These are phyloP conservation scores for Melieria crassipennis DNA, from an alignment of 2,888 invertebrate genomes.

Conservation along the genomic window DNA sequence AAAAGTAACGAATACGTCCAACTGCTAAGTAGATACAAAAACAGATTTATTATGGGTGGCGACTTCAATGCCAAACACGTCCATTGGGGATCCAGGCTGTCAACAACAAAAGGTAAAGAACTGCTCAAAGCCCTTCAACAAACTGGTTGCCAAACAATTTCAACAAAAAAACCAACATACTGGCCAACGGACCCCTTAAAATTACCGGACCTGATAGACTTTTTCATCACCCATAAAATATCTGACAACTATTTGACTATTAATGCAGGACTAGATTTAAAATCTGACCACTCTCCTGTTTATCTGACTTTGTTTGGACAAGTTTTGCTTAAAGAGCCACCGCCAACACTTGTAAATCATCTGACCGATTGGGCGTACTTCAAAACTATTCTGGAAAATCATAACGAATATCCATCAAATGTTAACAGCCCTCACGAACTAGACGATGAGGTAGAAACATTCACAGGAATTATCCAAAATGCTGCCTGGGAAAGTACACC, in stretches of 20 bases:
- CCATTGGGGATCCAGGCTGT: background rate
- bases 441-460: background rate
- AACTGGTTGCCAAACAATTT: background rate
- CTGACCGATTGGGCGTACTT: conserved; percentile 9
- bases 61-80: no score
- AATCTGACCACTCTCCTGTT: conserved; percentile 12
- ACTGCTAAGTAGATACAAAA: no score
- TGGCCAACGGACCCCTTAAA: conserved; percentile 15
- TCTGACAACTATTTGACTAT: background rate
- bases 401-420: background rate
- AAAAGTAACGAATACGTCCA: no score
- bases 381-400: background rate
- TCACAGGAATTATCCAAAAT: background rate
- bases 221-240: conserved; percentile 1
- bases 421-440: background rate
- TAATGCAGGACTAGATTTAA: conserved; percentile 1
- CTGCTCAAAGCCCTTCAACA: background rate
- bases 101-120: background rate
- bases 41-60: no score
- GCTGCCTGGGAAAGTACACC: background rate
- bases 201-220: conserved; percentile 15
- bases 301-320: background rate
- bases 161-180: conserved; percentile 3
- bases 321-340: background rate
- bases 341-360: background rate